A percentile compares a stretch with the other conserved stretches of the same genome.
Evolutionary conservation across 1,140 invertebrate species (phyloP).

Genomic region (Atta texana): DNA sequence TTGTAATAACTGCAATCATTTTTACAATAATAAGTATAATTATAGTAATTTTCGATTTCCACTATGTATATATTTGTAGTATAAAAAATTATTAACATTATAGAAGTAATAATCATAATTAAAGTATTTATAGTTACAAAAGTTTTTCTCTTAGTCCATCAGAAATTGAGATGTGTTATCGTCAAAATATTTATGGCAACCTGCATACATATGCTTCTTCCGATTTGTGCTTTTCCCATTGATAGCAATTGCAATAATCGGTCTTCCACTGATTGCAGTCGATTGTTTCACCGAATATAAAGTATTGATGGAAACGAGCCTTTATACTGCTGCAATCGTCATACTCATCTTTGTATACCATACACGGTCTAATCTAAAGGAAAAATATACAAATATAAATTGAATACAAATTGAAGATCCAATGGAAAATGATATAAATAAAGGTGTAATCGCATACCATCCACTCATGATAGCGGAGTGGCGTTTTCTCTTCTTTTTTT

Average conservation of each 20-base stretch:
- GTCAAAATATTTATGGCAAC: constrained; percentile 15
- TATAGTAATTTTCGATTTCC: too few relatives aligned
- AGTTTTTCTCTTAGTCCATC: background rate
- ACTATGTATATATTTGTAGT: too few relatives aligned
- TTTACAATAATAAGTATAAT: too few relatives aligned
- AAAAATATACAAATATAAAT: constrained; percentile 59
- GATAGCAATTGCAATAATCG: constrained; percentile 91
- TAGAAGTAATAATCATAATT: too few relatives aligned
- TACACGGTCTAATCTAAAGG: constrained; percentile 90
- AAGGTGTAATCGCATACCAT: constrained; percentile 54
- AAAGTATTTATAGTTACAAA: too few relatives aligned
- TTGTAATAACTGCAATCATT: too few relatives aligned
- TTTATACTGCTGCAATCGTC: constrained; percentile 91
- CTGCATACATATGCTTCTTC: constrained; percentile 89
- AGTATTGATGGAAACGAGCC: constrained; percentile 94
- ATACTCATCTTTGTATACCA: constrained; percentile 92
- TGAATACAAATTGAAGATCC: constrained; percentile 44
- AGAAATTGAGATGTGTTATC: background rate
- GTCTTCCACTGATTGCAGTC: constrained; percentile 93
- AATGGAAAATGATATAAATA: background rate
- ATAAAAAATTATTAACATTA: too few relatives aligned
- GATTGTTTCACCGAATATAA: constrained; percentile 90
- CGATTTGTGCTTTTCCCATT: constrained; percentile 89
- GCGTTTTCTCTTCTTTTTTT: background rate
- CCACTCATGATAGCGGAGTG: background rate